Evolutionary conservation across 2,888 invertebrate species (phyloP).

Genomic region (Endotricha flammealis): DNA sequence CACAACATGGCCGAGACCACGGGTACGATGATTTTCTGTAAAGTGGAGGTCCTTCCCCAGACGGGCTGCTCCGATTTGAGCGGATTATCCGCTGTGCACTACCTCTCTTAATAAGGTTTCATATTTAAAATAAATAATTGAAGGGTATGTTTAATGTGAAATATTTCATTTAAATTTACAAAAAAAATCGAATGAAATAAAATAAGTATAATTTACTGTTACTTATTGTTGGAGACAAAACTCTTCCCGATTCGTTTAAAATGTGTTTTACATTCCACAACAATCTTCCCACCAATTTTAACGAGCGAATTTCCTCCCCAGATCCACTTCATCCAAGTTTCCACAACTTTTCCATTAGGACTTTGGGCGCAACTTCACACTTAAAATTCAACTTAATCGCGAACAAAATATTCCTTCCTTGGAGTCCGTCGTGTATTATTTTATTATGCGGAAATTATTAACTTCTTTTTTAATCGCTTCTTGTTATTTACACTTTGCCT

Average conservation of each 20-base stretch:
- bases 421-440: constrained; percentile 38
- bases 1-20: too few relatives aligned
- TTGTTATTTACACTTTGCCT: constrained; percentile 21
- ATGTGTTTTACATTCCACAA: constrained; percentile 45
- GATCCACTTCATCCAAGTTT: constrained; percentile 37
- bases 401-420: constrained; percentile 48
- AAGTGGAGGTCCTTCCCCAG: too few relatives aligned
- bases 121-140: too few relatives aligned
- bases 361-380: constrained; percentile 50
- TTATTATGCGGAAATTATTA: constrained; percentile 39
- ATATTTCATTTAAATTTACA: too few relatives aligned
- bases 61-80: too few relatives aligned
- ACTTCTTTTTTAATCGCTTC: constrained; percentile 31
- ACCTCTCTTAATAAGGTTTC: too few relatives aligned
- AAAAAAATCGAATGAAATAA: too few relatives aligned
- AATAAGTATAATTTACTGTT: constrained; percentile 1
- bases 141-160: too few relatives aligned
- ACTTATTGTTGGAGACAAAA: constrained; percentile 9
- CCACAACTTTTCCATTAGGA: constrained; percentile 57
- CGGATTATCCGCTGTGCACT: too few relatives aligned
- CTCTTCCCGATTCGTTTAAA: constrained; percentile 25
- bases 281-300: constrained; percentile 38
- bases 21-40: too few relatives aligned
- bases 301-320: constrained; percentile 40
- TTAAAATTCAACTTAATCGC: constrained; percentile 56